Evolutionary conservation across 2,888 invertebrate species (phyloP).

Genomic region (Volucella bombylans): DNA sequence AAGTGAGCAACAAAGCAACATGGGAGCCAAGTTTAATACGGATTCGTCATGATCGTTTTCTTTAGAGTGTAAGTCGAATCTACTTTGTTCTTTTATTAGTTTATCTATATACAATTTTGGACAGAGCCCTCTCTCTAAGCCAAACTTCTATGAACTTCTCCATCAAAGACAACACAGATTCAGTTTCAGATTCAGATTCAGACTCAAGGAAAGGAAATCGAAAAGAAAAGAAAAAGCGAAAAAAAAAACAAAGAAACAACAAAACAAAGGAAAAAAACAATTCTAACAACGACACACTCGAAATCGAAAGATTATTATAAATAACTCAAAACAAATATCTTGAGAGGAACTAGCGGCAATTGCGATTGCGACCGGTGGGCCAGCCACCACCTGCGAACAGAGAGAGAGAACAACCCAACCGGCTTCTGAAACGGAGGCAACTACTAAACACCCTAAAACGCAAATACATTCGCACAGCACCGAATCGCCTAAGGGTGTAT

Average conservation of each 20-base stretch:
- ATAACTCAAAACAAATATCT: conserved; percentile 70
- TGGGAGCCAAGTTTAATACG: too few relatives aligned
- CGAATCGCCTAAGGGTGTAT: conserved; percentile 13
- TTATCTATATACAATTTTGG: too few relatives aligned
- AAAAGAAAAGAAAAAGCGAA: not conserved
- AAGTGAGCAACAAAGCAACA: too few relatives aligned
- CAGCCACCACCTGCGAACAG: conserved; percentile 67
- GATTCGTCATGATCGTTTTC: too few relatives aligned
- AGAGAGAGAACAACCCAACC: conserved; percentile 59
- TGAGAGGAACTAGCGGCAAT: conserved; percentile 65
- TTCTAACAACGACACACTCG: conserved; percentile 39
- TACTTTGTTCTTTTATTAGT: too few relatives aligned
- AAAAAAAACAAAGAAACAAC: not conserved
- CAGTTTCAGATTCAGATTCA: too few relatives aligned
- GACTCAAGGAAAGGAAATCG: too few relatives aligned
- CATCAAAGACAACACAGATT: too few relatives aligned
- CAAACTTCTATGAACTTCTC: too few relatives aligned
- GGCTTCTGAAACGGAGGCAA: conserved; percentile 68
- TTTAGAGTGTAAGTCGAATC: too few relatives aligned
- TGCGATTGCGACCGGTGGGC: conserved; percentile 54
- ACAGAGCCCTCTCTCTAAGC: too few relatives aligned
- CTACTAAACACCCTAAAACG: conserved; percentile 60
- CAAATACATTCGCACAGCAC: conserved; percentile 29
- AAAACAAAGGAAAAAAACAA: conserved; percentile 42
- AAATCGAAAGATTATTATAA: conserved; percentile 64